Percentiles rank a stretch among this genome's conserved stretches.
Evolutionary conservation across 2,888 invertebrate species (phyloP).

Genomic region (Coenonympha glycerion): DNA sequence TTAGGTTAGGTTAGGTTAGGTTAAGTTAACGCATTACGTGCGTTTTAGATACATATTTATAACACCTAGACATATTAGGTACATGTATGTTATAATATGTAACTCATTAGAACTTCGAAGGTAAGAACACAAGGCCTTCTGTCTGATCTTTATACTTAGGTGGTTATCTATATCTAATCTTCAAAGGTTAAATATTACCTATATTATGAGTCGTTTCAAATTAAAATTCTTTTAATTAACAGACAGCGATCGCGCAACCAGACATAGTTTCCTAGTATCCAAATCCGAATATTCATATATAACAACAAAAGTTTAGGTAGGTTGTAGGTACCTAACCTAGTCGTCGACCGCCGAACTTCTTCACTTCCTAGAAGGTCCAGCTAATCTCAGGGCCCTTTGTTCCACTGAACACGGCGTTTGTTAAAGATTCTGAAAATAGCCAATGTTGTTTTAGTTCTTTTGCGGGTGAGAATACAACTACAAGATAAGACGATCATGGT

Average conservation of each 20-base stretch:
- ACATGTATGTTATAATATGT: neutral
- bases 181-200: slow-evolving; percentile 8
- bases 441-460: neutral
- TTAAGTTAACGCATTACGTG: no score
- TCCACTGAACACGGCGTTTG: slow-evolving; percentile 13
- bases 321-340: slow-evolving; percentile 12
- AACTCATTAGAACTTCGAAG: neutral
- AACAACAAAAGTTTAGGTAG: slow-evolving; percentile 11
- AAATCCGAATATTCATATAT: slow-evolving; percentile 19
- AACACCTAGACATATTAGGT: no score
- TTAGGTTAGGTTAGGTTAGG: no score
- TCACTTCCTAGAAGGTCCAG: slow-evolving; percentile 23
- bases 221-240: slow-evolving; percentile 12
- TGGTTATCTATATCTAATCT: neutral
- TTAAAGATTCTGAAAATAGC: slow-evolving; percentile 8
- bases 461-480: neutral
- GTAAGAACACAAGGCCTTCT: neutral
- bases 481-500: neutral
- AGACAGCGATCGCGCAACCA: slow-evolving; percentile 16
- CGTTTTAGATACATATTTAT: no score
- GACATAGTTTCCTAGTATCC: slow-evolving; percentile 26
- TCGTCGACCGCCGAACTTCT: no score
- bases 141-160: slow-evolving; percentile 2
- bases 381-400: slow-evolving; percentile 15
- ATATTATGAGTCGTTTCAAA: no score